Conservation (phyloP, 2,888 invertebrate genomes). For the Pterobdella sp. region DNA sequence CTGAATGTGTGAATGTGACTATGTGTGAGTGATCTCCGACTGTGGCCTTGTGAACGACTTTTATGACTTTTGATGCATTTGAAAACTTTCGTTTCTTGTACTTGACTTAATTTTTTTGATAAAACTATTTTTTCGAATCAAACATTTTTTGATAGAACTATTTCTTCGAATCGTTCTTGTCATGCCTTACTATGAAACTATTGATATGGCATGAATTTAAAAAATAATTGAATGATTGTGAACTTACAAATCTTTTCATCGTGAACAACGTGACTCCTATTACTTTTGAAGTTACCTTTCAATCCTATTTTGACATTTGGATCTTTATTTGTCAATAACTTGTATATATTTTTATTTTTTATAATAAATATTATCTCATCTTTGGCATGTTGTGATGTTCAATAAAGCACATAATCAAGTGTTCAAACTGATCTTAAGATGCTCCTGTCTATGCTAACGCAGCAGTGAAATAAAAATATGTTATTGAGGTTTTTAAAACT, state of each 20-base stretch:
- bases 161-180: no score
- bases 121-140: no score
- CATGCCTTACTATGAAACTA: no score
- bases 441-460: no score
- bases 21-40: background rate
- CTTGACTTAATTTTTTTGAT: no score
- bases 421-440: background rate
- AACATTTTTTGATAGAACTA: no score
- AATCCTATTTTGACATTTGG: background rate
- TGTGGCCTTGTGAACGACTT: conserved; percentile 4
- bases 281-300: background rate
- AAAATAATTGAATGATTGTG: background rate
- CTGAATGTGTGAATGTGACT: background rate
- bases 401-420: background rate
- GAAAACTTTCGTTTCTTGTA: no score
- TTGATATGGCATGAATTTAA: no score
- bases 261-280: background rate
- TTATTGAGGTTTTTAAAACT: no score
- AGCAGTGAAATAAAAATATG: no score
- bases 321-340: background rate
- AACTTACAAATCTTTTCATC: background rate
- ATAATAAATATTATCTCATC: background rate
- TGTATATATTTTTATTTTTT: background rate
- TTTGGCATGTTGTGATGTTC: background rate
- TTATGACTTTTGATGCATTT: no score